phyloP scores from a whole-genome alignment of 2,113 vertebrate genomes.

The Pseudonaja textilis region DNA sequence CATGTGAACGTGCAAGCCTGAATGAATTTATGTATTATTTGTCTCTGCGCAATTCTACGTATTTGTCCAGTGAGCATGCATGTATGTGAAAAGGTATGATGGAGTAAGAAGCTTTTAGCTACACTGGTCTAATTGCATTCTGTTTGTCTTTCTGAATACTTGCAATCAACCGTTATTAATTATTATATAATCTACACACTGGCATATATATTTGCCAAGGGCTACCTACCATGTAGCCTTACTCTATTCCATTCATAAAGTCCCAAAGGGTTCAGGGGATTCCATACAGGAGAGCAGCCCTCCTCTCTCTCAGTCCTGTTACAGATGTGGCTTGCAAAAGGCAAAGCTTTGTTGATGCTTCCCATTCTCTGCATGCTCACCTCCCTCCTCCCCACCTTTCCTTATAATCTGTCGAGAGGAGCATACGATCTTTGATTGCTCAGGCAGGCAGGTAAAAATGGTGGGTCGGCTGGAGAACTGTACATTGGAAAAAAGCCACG shows the following conservation, averaged over 20 bases:
- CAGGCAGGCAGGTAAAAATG: background rate
- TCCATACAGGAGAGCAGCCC: background rate
- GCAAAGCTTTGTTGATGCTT: background rate
- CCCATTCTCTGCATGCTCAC: background rate
- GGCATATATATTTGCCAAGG: background rate
- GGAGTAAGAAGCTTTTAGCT: background rate
- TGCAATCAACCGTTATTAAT: background rate
- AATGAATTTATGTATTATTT: background rate
- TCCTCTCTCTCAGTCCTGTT: background rate
- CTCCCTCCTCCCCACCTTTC: background rate
- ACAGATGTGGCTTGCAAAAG: background rate
- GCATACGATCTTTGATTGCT: background rate
- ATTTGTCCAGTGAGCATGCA: background rate
- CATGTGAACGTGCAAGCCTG: slow-evolving; percentile 50
- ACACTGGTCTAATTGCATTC: background rate
- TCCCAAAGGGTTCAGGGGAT: background rate
- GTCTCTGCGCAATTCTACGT: background rate
- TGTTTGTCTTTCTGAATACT: background rate
- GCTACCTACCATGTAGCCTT: background rate
- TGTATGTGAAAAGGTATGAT: background rate
- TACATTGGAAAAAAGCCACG: background rate
- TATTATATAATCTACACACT: background rate
- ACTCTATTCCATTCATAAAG: background rate
- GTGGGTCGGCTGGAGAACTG: background rate
- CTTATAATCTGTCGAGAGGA: background rate